Base-by-base conservation (phyloP, 2,113 vertebrate species). In the Saiga tatarica region DNA sequence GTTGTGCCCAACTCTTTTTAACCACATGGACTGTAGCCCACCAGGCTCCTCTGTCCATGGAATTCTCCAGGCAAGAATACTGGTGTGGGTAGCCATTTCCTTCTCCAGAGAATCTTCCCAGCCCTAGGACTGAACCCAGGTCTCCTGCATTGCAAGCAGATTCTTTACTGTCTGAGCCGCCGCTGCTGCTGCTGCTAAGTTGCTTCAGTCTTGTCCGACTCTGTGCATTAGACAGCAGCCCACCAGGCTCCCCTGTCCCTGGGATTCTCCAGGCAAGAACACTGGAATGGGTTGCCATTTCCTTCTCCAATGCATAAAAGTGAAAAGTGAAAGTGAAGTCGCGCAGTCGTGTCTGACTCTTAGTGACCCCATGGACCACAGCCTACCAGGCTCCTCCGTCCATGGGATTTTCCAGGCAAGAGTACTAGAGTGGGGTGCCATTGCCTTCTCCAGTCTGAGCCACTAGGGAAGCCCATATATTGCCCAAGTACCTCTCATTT, bases 301-400 rank as follows among this genome's bases (percentile, higher is more conserved):
- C 59, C 59, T 62, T 30, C 59, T 62, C 59, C 28, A 30, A 15
- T 62, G 59, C 13, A 30, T 62, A 13, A 30, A 60, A 14, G 59
- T 30, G 26, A 60, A 60, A 30, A 14, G 59, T 60, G 5, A 60
- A 62, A 62, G 59, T 15, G 6, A 62, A 30, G 59, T 62, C 13
- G 2, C 28, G 30, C 13, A 60, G 1, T 15, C 0, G 2, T 30
- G 28, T 15, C 59, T 6, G 1, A 15, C 59, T 30, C 6, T 62
- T 62, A 0, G 5, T 1, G 13, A 62, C 59, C 28, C 26, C 59
- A 6, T 62, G 59, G 28, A 62, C 59, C 30, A 5, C 59, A 62
- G 59, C 13, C 59, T 0, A 62, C 6, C 28, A 62, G 59, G 59
- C 28, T 30, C 13, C 59, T 62, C 59, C 0, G 13, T 30, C 26